Percentiles rank a stretch among this genome's conserved stretches.
phyloP scores from a whole-genome alignment of 2,797 vertebrate genomes.

The Atherinosoma microstoma region DNA sequence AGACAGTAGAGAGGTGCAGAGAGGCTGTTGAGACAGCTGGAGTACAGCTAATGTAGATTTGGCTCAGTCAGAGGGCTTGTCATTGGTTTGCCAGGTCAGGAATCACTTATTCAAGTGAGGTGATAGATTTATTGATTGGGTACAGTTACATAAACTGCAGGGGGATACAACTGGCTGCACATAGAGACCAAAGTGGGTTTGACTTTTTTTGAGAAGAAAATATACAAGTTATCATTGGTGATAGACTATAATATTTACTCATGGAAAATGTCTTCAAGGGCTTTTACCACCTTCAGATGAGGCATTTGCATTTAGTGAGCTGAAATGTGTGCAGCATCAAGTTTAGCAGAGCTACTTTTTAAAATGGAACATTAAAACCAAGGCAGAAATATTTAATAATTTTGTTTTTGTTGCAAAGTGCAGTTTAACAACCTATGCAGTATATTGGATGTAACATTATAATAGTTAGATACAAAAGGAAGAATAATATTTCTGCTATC shows the following conservation, averaged over 20 bases:
- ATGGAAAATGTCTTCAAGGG: background rate
- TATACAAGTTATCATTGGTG: background rate
- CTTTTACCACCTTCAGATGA: background rate
- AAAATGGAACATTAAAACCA: background rate
- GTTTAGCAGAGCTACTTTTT: background rate
- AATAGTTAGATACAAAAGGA: too few species aligned
- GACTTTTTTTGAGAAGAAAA: background rate
- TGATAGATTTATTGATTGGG: constrained; percentile 57
- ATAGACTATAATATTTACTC: too few species aligned
- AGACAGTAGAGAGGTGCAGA: constrained; percentile 64
- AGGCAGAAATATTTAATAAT: background rate
- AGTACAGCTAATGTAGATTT: constrained; percentile 68
- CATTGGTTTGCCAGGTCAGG: constrained; percentile 46
- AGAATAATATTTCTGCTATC: background rate
- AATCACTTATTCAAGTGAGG: constrained; percentile 43
- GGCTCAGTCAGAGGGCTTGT: constrained; percentile 56
- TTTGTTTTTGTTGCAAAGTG: background rate
- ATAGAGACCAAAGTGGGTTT: constrained; percentile 5
- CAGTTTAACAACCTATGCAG: background rate
- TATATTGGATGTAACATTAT: too few species aligned
- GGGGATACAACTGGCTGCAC: constrained; percentile 6
- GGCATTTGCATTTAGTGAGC: background rate
- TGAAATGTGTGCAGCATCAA: background rate
- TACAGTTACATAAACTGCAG: constrained; percentile 26
- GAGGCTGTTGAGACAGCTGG: constrained; percentile 59